These are phyloP conservation scores for Oxygymnocypris stewartii DNA, from an alignment of 2,113 vertebrate species.

Conservation along the genomic window DNA sequence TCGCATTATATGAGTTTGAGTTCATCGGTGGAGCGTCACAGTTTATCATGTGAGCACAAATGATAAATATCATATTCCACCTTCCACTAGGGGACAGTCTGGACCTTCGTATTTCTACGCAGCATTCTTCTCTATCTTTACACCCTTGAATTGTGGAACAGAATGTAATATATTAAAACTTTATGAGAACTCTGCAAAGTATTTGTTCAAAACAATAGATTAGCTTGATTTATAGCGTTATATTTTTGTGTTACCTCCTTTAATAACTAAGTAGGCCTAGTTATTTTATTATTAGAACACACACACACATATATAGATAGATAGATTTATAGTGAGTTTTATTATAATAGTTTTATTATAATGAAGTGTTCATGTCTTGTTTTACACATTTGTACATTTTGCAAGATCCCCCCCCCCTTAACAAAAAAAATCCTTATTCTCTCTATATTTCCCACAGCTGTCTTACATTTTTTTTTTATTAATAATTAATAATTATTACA, in stretches of 20 bases:
- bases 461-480: too few species aligned
- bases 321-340: too few species aligned
- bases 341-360: too few species aligned
- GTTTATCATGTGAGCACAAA: background rate
- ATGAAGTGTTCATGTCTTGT: background rate
- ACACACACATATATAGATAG: background rate
- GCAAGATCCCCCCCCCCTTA: background rate
- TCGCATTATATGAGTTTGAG: background rate
- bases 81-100: background rate
- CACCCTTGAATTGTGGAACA: background rate
- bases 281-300: background rate
- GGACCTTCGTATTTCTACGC: background rate
- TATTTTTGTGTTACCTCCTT: background rate
- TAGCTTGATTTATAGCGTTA: background rate
- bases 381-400: background rate
- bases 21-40: background rate
- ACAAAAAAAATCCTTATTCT: background rate
- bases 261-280: background rate
- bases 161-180: background rate
- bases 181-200: background rate
- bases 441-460: background rate
- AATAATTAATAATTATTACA: too few species aligned
- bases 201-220: background rate
- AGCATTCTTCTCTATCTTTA: background rate
- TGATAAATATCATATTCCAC: background rate